phyloP scores from a whole-genome alignment of 2,888 invertebrate genomes.

The Adineta ricciae region DNA sequence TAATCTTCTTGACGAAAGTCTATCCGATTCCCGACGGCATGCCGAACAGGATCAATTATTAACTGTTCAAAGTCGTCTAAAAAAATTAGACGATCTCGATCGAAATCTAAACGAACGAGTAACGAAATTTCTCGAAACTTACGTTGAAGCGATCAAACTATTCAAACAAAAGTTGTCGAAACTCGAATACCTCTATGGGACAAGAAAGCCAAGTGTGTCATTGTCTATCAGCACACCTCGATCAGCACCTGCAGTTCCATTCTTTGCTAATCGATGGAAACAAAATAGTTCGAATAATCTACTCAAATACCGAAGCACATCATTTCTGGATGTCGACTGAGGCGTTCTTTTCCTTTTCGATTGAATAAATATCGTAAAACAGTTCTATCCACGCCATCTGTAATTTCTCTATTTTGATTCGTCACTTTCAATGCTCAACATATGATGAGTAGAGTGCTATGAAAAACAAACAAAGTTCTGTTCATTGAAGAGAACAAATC shows the following conservation, averaged over 20 bases:
- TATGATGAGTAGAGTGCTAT: not conserved
- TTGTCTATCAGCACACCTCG: not conserved
- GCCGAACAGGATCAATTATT: slow-evolving; percentile 8
- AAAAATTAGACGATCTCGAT: not conserved
- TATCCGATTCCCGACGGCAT: not conserved
- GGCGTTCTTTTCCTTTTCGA: too few species aligned
- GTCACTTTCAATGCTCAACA: not conserved
- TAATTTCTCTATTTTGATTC: not conserved
- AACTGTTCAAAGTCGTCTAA: not conserved
- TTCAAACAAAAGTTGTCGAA: slow-evolving; percentile 4
- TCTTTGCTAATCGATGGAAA: not conserved
- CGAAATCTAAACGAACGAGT: not conserved
- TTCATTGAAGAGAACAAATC: not conserved
- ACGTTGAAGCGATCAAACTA: not conserved
- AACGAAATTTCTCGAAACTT: not conserved
- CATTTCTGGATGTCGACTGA: not conserved
- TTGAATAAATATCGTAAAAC: too few species aligned
- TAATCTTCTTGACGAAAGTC: slow-evolving; percentile 53
- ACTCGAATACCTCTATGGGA: not conserved
- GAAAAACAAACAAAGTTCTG: not conserved
- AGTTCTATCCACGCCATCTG: not conserved
- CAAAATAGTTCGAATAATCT: not conserved
- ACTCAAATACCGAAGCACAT: not conserved
- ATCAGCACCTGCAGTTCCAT: not conserved
- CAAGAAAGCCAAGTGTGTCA: not conserved